Percentiles rank a stretch among this genome's conserved stretches.
Evolutionary conservation across 2,888 invertebrate species (phyloP).

Genomic region (Drosophila infuscata): DNA sequence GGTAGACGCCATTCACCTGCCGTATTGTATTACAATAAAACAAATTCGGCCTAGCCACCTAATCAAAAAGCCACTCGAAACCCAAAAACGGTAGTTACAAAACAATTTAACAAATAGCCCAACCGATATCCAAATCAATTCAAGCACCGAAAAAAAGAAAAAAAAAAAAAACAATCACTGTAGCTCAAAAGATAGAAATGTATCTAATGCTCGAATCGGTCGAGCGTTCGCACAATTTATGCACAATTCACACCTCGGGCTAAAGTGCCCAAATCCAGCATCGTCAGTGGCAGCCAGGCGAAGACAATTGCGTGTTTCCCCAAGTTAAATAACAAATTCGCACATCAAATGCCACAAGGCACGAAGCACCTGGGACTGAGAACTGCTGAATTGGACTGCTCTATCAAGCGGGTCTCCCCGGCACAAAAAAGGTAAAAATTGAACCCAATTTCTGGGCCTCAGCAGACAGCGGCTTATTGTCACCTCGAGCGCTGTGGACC

Average conservation of each 20-base stretch:
- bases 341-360: slow-evolving; percentile 83
- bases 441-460: slow-evolving; percentile 77
- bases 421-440: slow-evolving; percentile 80
- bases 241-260: slow-evolving; percentile 58
- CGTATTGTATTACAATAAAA: slow-evolving; percentile 26
- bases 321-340: slow-evolving; percentile 83
- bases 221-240: slow-evolving; percentile 55
- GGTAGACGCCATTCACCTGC: slow-evolving; percentile 55
- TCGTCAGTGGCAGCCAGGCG: slow-evolving; percentile 25
- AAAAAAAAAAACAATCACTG: slow-evolving; percentile 44
- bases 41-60: slow-evolving; percentile 1
- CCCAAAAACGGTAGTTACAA: slow-evolving; percentile 54
- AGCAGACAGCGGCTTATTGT: slow-evolving; percentile 81
- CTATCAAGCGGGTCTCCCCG: slow-evolving; percentile 51
- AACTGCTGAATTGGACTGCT: slow-evolving; percentile 48
- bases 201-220: slow-evolving; percentile 43
- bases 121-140: slow-evolving; percentile 58
- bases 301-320: slow-evolving; percentile 82
- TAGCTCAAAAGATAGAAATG: slow-evolving; percentile 49
- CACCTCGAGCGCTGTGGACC: slow-evolving; percentile 75
- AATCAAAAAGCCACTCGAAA: slow-evolving; percentile 26
- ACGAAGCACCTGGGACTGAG: slow-evolving; percentile 15
- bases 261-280: slow-evolving; percentile 20
- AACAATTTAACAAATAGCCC: slow-evolving; percentile 57
- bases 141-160: slow-evolving; percentile 1